phyloP scores from a whole-genome alignment of 1,140 invertebrate genomes.

The Drosophila miranda region DNA sequence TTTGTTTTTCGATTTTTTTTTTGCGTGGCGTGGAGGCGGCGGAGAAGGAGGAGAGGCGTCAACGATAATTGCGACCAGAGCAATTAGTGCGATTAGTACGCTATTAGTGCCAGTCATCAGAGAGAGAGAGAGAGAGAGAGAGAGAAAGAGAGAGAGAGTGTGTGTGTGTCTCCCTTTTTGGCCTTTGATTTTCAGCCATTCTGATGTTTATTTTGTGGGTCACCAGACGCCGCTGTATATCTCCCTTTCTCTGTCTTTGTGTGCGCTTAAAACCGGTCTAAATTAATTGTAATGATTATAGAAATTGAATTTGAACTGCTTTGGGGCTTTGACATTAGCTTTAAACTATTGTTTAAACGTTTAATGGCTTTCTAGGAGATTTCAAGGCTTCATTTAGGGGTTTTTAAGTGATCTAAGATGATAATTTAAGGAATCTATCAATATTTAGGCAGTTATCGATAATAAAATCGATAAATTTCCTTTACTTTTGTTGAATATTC shows the following conservation, averaged over 20 bases:
- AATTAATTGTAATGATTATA: constrained; percentile 48
- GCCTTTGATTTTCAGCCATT: constrained; percentile 59
- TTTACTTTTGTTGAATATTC: no score
- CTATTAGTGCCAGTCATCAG: constrained; percentile 76
- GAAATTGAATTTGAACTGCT: constrained; percentile 25
- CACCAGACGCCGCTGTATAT: constrained; percentile 4
- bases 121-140: constrained; percentile 38
- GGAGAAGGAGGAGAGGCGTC: constrained; percentile 30
- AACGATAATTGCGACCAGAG: constrained; percentile 77
- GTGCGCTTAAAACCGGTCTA: constrained; percentile 1
- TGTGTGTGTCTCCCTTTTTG: constrained; percentile 20
- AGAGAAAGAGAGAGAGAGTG: constrained; percentile 25
- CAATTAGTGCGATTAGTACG: constrained; percentile 78
- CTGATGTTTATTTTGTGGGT: constrained; percentile 61
- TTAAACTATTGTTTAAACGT: background rate
- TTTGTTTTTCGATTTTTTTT: constrained; percentile 56
- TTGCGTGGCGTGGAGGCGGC: constrained; percentile 16
- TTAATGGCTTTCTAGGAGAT: background rate
- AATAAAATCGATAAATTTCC: no score
- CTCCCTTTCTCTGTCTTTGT: background rate
- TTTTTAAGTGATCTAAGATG: no score
- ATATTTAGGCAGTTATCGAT: no score
- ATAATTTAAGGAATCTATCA: no score
- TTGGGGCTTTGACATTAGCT: background rate
- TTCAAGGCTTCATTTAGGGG: no score